Evolutionary conservation across 2,888 invertebrate species (phyloP).

Genomic region (Kryphioiulus occultus): DNA sequence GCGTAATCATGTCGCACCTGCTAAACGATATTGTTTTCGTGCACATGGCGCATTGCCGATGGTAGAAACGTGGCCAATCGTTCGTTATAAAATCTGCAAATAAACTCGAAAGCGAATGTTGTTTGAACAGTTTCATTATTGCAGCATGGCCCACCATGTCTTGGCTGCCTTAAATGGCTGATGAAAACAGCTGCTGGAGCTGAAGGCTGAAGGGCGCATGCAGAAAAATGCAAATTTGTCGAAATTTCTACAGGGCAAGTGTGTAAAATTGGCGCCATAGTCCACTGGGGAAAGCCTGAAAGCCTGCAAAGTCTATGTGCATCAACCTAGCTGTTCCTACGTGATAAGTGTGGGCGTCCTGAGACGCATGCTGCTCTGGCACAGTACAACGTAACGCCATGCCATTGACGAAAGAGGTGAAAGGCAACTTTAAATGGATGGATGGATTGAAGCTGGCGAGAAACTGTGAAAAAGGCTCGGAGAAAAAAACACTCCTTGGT

Average conservation of each 20-base stretch:
- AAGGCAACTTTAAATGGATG: conserved; percentile 6
- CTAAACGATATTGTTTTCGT: not conserved
- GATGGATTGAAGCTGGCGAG: conserved; percentile 4
- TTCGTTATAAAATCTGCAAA: not conserved
- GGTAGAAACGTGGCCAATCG: not conserved
- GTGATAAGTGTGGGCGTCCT: not conserved
- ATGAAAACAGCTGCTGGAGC: not conserved
- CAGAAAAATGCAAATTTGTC: not conserved
- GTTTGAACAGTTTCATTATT: not conserved
- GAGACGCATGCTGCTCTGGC: not conserved
- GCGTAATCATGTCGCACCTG: not conserved
- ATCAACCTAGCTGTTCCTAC: not conserved
- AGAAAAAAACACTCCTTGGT: conserved; percentile 3
- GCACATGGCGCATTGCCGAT: not conserved
- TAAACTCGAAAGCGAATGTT: not conserved
- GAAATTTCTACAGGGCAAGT: not conserved
- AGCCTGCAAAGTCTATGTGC: not conserved
- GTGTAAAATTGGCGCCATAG: not conserved
- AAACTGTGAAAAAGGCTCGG: not conserved
- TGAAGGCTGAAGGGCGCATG: not conserved
- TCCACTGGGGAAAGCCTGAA: not conserved
- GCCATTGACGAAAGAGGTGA: not conserved
- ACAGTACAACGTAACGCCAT: not conserved
- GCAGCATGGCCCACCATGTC: no score
- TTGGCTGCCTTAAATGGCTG: not conserved